Evolutionary conservation across 2,888 invertebrate species (phyloP), one percentile per base, ranked within the genome.

Genomic region (Erannis defoliaria): DNA sequence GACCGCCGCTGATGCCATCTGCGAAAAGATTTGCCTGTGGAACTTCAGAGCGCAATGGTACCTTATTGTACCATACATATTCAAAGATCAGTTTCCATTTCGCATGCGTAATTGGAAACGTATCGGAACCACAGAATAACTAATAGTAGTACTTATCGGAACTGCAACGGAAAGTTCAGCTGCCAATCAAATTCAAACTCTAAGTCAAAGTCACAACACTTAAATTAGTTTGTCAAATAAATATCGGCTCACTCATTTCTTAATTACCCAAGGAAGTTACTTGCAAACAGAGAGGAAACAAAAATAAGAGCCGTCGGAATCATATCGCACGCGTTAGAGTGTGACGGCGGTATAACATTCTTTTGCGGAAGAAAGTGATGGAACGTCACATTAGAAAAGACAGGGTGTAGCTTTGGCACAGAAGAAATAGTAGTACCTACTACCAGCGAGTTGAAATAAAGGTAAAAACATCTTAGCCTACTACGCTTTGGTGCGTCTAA

Each of bases 51-150:
- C n/a, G n/a, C n/a, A n/a, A n/a, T n/a, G n/a, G n/a, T n/a, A n/a
- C n/a, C n/a, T n/a, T n/a, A n/a, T n/a, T n/a, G n/a, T n/a, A 12
- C 26, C 85, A 90, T 90, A 76, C 86, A 91, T 90, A 91, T 91
- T 90, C 90, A 90, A 89, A 90, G 88, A 89, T 90, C 86, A 81
- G 87, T 89, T 89, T 89, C 85, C 88, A 90, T 89, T 91, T 90
- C 85, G 85, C 81, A 82, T 85, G 81, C 85, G 88, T 88, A 91
- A 90, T 89, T 89, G 88, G 89, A 88, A 90, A 88, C 81, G 80
- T 78, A 81, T 80, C 79, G 76, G 78, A 78, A 77, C 51, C 31
- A 18, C 76, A 66, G n/a, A n/a, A n/a, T n/a, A n/a, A n/a, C n/a
- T n/a, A n/a, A n/a, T n/a, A n/a, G n/a, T n/a, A n/a, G n/a, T n/a